Evolutionary conservation across 2,113 vertebrate genomes (phyloP).

Genomic region (Marmota flaviventris): DNA sequence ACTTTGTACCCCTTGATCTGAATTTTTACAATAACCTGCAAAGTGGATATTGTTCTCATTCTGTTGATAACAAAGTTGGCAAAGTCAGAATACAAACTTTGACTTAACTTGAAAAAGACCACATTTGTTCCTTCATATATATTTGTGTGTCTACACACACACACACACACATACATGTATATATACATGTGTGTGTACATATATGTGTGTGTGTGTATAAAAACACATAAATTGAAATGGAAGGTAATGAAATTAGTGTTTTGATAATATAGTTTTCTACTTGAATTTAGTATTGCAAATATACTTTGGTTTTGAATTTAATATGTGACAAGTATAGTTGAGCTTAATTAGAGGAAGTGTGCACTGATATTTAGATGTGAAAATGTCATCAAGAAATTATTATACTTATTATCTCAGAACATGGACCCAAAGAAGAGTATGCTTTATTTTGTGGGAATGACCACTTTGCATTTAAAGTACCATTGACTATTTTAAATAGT

Average conservation of each 20-base stretch:
- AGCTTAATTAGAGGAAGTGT: not conserved
- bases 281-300: not conserved
- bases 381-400: not conserved
- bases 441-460: not conserved
- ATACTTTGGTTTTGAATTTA: slow-evolving; percentile 49
- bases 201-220: not conserved
- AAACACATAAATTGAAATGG: not conserved
- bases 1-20: not conserved
- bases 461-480: not conserved
- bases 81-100: not conserved
- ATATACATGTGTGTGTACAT: not conserved
- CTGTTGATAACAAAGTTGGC: not conserved
- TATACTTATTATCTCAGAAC: not conserved
- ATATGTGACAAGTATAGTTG: not conserved
- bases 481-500: not conserved
- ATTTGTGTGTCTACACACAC: not conserved
- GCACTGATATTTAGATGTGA: not conserved
- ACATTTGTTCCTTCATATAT: not conserved
- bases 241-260: not conserved
- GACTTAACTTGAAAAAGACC: not conserved
- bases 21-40: not conserved
- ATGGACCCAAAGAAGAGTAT: not conserved
- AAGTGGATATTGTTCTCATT: not conserved
- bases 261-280: not conserved
- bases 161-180: not conserved